These are phyloP conservation scores for Cephus pygmeus DNA, from an alignment of 2,888 invertebrate genomes.

Conservation along the genomic window DNA sequence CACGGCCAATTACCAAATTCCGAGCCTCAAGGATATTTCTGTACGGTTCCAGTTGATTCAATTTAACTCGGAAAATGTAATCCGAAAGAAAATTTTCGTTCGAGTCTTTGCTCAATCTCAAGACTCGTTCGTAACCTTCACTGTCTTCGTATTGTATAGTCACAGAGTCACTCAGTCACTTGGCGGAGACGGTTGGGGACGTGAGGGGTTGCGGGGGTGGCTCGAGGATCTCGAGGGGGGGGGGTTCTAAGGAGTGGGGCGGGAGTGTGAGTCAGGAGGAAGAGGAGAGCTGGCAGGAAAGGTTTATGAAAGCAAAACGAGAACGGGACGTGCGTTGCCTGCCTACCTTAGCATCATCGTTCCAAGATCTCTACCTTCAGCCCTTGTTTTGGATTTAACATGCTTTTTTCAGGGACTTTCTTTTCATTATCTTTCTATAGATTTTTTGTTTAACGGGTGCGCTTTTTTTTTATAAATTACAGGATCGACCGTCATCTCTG, in stretches of 20 bases:
- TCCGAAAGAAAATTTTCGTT: too few relatives aligned
- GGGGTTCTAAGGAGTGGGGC: conserved; percentile 2
- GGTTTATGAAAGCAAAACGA: conserved; percentile 57
- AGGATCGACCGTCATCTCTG: too few relatives aligned
- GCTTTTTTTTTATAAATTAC: too few relatives aligned
- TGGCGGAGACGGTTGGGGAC: conserved; percentile 21
- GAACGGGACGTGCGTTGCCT: conserved; percentile 53
- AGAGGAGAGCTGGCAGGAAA: conserved; percentile 36
- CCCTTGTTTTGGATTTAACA: conserved; percentile 38
- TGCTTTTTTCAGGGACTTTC: conserved; percentile 27
- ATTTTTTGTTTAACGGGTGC: too few relatives aligned
- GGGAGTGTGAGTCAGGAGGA: conserved; percentile 28
- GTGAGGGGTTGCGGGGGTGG: conserved; percentile 15
- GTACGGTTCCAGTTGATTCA: too few relatives aligned
- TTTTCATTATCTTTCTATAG: neutral
- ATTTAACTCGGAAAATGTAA: too few relatives aligned
- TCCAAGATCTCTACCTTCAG: conserved; percentile 24
- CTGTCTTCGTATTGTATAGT: conserved; percentile 33
- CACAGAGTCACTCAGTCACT: conserved; percentile 40
- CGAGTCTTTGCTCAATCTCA: neutral
- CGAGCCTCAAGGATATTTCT: too few relatives aligned
- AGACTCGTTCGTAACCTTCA: conserved; percentile 12
- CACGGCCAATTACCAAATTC: too few relatives aligned
- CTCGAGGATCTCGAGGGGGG: conserved; percentile 16
- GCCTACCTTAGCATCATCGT: conserved; percentile 29